Conservation (phyloP, 2,113 vertebrate species). For the Alaudala cheleensis region DNA sequence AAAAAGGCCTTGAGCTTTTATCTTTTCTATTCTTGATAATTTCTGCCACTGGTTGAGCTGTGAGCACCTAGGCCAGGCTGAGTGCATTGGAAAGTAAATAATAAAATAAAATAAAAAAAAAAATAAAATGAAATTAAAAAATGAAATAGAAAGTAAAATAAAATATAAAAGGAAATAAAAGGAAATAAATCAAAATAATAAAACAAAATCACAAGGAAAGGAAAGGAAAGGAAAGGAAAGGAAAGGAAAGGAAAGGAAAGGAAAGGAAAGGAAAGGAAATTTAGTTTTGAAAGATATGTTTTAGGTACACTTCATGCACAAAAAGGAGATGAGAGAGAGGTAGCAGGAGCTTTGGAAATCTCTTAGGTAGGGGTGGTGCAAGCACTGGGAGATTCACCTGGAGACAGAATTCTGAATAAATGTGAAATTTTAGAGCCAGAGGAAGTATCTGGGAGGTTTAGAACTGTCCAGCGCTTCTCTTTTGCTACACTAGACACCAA, state of each 20-base stretch:
- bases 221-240: no score
- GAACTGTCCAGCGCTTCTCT: neutral
- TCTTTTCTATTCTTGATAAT: neutral
- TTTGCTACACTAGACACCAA: fast-evolving
- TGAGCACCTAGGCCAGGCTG: neutral
- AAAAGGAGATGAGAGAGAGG: neutral
- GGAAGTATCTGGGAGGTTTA: neutral
- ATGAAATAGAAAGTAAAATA: neutral
- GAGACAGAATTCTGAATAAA: neutral
- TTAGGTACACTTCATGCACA: neutral
- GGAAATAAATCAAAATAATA: neutral
- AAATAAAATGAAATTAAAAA: neutral
- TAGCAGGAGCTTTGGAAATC: neutral
- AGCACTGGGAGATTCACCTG: neutral
- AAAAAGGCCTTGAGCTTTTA: neutral
- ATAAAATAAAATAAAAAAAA: neutral
- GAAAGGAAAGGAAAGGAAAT: neutral
- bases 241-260: no score
- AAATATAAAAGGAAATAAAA: neutral
- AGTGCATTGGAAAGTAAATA: neutral
- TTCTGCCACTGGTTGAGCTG: neutral
- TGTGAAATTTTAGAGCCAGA: neutral
- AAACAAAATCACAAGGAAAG: neutral
- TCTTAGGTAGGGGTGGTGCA: fast-evolving
- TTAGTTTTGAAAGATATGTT: neutral